Base-by-base conservation (phyloP, 2,113 vertebrate genomes). In the Pseudorectes ferrugineus region DNA sequence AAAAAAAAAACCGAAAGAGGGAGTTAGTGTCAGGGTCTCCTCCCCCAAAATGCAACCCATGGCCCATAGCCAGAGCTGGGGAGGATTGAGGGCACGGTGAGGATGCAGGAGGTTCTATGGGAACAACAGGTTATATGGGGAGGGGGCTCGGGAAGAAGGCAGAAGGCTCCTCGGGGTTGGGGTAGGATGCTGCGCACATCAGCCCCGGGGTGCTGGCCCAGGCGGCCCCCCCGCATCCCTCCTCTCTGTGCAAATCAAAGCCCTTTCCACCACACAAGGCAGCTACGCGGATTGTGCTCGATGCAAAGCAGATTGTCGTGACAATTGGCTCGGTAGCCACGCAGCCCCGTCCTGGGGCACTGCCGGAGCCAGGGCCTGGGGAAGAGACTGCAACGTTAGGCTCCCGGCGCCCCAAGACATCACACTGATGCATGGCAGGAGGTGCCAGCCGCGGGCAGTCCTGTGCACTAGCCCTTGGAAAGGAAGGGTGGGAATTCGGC, bases 181-280 rank as follows among this genome's bases (percentile, higher is more conserved):
- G 83, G 61, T 52, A 79, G 97, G 95, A 95, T 82, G 45, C 74
- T 92, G 59, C 40, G 22, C 57, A 79, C 95, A 49, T 71, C 68
- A 88, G 96, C 94, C 90, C 78, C 7, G 38, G 89, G 88, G 84
- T 46, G 48, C 40, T 52, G 87, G 80, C 88, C 89, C 83, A 28
- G 43, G 65, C 4, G 18, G 70, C 54, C 49, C 20, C 57, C 81
- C 82, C 14, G 0, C 61, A 75, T 82, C 85, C 95, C 91, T 93
- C 88, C 78, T 89, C 86, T 93, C 81, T 98, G 97, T 98, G 97
- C 98, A 98, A 97, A 98, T 95, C 88, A 76, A 97, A 98, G 98
- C 98, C 97, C 97, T 98, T 97, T 97, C 89, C 94, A 92, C 67
- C 46, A 87, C 89, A 90, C 96, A 97, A 98, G 97, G 97, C 96